A percentile compares a stretch with the other conserved stretches of the same genome.
Evolutionary conservation across 2,888 invertebrate species (phyloP).

Genomic region (Zygothrica quintamaculata): DNA sequence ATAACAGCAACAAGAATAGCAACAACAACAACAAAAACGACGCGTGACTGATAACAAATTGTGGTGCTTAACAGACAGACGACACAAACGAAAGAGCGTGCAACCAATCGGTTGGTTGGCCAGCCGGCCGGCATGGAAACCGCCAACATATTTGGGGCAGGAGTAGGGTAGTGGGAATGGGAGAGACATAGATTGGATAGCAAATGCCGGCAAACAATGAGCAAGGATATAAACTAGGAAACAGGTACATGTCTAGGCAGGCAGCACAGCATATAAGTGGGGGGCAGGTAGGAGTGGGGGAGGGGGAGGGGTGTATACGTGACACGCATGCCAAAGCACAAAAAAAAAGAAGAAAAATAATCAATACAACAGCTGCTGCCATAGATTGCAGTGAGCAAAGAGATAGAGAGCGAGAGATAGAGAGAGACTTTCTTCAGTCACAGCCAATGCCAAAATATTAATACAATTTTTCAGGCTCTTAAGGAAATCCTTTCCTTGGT

Average conservation of each 20-base stretch:
- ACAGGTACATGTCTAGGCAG: constrained; percentile 38
- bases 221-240: constrained; percentile 37
- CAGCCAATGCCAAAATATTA: not conserved
- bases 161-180: too few species aligned
- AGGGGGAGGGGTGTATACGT: constrained; percentile 27
- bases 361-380: constrained; percentile 46
- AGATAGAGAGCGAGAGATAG: too few species aligned
- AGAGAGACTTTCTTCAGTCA: too few species aligned
- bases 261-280: too few species aligned
- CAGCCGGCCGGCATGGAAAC: constrained; percentile 49
- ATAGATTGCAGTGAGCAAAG: constrained; percentile 35
- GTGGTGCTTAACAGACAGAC: constrained; percentile 42
- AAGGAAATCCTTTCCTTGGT: too few species aligned
- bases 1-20: constrained; percentile 14
- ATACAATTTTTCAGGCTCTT: not conserved
- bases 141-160: constrained; percentile 9
- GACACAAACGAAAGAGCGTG: constrained; percentile 4
- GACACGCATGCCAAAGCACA: constrained; percentile 55
- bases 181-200: too few species aligned
- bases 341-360: too few species aligned
- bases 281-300: not conserved
- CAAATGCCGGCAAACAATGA: constrained; percentile 18
- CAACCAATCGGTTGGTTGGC: constrained; percentile 1
- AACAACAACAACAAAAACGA: constrained; percentile 43
- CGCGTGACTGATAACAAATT: constrained; percentile 68